Evolutionary conservation across 2,888 invertebrate genomes (phyloP).

Genomic region (Diachrysia chrysitis): DNA sequence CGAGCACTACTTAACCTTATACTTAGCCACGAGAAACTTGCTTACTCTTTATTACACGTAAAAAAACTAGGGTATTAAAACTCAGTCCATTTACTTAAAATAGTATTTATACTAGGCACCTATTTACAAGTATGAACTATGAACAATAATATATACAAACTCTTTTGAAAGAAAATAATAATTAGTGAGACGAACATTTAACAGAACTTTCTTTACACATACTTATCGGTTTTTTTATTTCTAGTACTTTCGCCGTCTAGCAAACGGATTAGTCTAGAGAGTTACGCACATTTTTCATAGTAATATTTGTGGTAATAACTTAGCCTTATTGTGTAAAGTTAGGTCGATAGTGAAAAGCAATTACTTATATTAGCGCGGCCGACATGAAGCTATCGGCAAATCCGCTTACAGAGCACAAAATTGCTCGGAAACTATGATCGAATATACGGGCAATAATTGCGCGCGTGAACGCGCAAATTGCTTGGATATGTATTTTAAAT

Average conservation of each 20-base stretch:
- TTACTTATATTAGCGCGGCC: slow-evolving; percentile 61
- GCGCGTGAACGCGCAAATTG: neutral
- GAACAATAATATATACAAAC: too few species aligned
- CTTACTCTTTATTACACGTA: too few species aligned
- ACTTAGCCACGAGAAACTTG: too few species aligned
- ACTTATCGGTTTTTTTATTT: neutral
- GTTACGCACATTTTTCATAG: neutral
- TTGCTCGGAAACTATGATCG: slow-evolving; percentile 56
- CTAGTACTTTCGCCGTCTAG: neutral
- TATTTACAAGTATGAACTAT: too few species aligned
- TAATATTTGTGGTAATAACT: slow-evolving; percentile 9
- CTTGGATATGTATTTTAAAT: too few species aligned
- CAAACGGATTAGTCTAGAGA: neutral
- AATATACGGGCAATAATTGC: slow-evolving; percentile 34
- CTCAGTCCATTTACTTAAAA: too few species aligned
- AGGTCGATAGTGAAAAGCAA: slow-evolving; percentile 55
- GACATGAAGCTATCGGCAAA: slow-evolving; percentile 56
- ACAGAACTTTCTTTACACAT: too few species aligned
- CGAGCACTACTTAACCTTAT: too few species aligned
- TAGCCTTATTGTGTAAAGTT: slow-evolving; percentile 29
- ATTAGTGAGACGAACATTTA: too few species aligned
- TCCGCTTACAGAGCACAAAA: slow-evolving; percentile 67
- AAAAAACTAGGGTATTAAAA: too few species aligned
- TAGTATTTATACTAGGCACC: too few species aligned
- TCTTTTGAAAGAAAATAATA: too few species aligned